Evolutionary conservation across 1,140 invertebrate genomes (phyloP), one percentile per base, ranked within the genome.

Genomic region (Drosophila jambulina): DNA sequence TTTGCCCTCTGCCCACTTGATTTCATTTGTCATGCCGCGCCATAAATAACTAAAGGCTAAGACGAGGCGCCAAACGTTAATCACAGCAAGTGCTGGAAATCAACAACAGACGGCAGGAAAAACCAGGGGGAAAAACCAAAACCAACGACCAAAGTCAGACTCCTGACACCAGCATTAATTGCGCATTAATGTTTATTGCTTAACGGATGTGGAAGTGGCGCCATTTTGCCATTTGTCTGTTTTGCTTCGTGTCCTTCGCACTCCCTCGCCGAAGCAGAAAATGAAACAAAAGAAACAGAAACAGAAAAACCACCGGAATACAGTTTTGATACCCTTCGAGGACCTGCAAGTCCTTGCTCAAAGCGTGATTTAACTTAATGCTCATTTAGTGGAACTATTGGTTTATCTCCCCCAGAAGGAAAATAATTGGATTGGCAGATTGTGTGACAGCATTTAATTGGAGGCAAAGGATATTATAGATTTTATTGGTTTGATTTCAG

Each of bases 101-200:
- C 76, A 87, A 87, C 68, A 67, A 70, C 80, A 87, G 80, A 88
- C 51, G n/a, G 34, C 43, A 9, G 36, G n/a, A 23, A 12, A 43
- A 36, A 23, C 29, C 15, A 1, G 8, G 32, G 21, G 19, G 19
- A 23, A 46, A 36, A 65, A 53, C 53, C 51, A 51, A 56, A 53
- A 51, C 53, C 56, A 61, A 42, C 38, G n/a, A 60, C 21, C 71
- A 67, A 38, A 63, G 42, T 48, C 51, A 48, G 46, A 59, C 34
- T 77, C 79, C 79, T 87, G 83, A 87, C 83, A 82, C 76, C 80
- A 76, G 80, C 85, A 81, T 88, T 88, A 88, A 88, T 88, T 88
- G 85, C 85, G 75, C 84, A 84, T 88, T 88, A 88, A 88, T 90
- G 84, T 88, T 88, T 88, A 88, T 88, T 90, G 84, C 85, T 71